A percentile compares a stretch with the other conserved stretches of the same genome.
Evolutionary conservation across 2,113 vertebrate genomes (phyloP).

Genomic region (Scalopus aquaticus): DNA sequence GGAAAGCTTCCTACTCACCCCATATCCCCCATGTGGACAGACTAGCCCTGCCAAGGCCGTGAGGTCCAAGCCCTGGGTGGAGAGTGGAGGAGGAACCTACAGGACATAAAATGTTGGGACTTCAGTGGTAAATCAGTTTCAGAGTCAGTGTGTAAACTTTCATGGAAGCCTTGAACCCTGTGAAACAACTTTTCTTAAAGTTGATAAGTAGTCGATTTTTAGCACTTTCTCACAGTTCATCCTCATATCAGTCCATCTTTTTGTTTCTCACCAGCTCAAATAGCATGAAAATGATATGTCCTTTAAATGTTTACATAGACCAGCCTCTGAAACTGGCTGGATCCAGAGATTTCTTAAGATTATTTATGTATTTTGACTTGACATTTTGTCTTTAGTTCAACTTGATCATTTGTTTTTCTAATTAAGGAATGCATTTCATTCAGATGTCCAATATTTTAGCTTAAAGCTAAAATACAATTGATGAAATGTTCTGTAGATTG

Average conservation of each 20-base stretch:
- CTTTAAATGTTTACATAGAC: background rate
- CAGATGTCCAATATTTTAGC: background rate
- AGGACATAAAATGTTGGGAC: background rate
- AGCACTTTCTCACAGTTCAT: background rate
- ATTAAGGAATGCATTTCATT: background rate
- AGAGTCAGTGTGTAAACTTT: background rate
- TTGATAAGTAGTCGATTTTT: background rate
- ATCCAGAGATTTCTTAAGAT: background rate
- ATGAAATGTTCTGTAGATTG: background rate
- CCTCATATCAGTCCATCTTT: background rate
- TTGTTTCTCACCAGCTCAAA: background rate
- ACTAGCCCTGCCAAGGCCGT: background rate
- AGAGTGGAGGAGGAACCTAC: too few species aligned
- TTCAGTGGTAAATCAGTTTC: background rate
- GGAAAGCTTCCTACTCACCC: background rate
- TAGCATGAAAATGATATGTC: background rate
- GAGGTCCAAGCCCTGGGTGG: background rate
- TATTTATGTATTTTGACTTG: background rate
- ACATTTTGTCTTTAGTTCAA: background rate
- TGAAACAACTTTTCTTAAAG: background rate
- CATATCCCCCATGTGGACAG: background rate
- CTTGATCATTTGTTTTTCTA: background rate
- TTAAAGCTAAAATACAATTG: background rate
- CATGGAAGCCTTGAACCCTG: background rate
- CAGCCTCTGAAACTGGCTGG: background rate